Evolutionary conservation across 2,888 invertebrate genomes (phyloP), one percentile per base, ranked within the genome.

Genomic region (Nemapogon koenigi): DNA sequence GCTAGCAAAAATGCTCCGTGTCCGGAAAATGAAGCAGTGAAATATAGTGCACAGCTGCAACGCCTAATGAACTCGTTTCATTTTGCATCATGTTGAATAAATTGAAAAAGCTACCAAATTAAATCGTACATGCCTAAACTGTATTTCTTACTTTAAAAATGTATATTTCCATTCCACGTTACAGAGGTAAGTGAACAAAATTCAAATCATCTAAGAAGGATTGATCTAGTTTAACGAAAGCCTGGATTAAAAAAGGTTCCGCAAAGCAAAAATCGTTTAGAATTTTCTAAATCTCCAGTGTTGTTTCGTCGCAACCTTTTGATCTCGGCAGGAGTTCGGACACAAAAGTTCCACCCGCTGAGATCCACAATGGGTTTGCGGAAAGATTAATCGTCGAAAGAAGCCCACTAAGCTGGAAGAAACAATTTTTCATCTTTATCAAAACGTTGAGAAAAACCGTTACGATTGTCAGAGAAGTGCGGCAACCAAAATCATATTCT

Each of bases 381-480:
- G 59, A 59, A 72, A 75, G 76, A 78, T 78, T 78, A 76, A 78
- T 78, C 69, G 71, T 65, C 59, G 51, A 57, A 60, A 66, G 68
- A 58, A 70, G 60, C 66, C 65, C 56, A 55, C 57, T 62, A 62
- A 65, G 67, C 64, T 55, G 50, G 48, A 51, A 62, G 59, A 59
- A 67, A 68, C 64, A 68, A 76, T 75, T 76, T 75, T 75, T 76
- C 73, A 75, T 76, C 64, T 73, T 68, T 72, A 72, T 72, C 72
- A 70, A 72, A 73, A 68, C 52, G 62, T 57, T 62, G 55, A 57
- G 57, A 52, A 53, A 50, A 49, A 51, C 49, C 47, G 49, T 50
- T 53, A 53, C 52, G 54, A 56, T 57, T 50, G 47, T 48, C 40
- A 52, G 48, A 49, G 31, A 29, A 33, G 17, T 33, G 13, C 33